Evolutionary conservation across 1,140 invertebrate genomes (phyloP), one percentile per base, ranked within the genome.

Genomic region (Drosophila nigrodunni): DNA sequence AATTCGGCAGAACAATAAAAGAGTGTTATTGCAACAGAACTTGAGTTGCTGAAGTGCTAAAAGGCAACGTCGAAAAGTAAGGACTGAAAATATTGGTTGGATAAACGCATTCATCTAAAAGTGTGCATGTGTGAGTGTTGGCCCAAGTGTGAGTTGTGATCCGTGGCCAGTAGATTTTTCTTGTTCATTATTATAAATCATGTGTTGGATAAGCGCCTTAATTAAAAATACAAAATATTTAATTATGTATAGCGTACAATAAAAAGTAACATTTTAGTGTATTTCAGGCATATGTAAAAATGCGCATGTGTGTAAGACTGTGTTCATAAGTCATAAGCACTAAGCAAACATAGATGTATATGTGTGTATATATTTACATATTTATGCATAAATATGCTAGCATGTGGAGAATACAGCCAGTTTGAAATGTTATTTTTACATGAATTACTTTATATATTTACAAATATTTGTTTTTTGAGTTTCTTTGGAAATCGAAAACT

Each of bases 131-230:
- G 41, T 43, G 41, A 5, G 11, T 61, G 55, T 73, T 21, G 10
- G 34, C 15, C 9, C 49, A n/a, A 35, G 39, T 50, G 18, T 39
- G 46, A 39, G 15, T 43, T 60, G 37, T 69, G 66, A 15, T 52
- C n/a, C 37, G 47, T 52, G 54, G 15, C 25, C n/a, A 37, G 13
- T 30, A 70, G 13, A 39, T 41, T 57, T 21, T 54, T 46, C 55
- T 21, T 21, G 18, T 21, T 21, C 18, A 21, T 49, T 47, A 37
- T 57, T 7, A 8, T 54, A 18, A 30, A 30, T 30, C 25, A 30
- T 30, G 25, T 30, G 25, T 30, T 5, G 4, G 25, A 30, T 30
- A 6, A 30, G 25, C 25, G 25, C 25, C 3, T 30, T 30, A 30
- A 30, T 2, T 5, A 3, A 30, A 30, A 30, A 30, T 30, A 30